Conservation (phyloP, 2,797 vertebrate genomes). For the Staurois parvus region DNA sequence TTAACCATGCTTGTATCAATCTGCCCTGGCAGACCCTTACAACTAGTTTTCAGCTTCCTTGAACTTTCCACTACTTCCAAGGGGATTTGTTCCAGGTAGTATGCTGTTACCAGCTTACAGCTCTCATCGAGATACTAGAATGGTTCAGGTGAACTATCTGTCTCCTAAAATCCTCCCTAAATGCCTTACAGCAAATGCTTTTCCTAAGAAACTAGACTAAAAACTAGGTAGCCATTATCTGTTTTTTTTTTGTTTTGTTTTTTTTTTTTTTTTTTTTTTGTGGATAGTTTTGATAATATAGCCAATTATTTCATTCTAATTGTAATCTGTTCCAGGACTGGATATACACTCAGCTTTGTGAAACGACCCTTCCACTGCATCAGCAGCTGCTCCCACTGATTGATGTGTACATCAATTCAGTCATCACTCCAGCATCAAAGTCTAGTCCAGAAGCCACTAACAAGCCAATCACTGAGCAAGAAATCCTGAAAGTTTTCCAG, state of each 20-base stretch:
- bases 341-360: slow-evolving; percentile 97
- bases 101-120: not conserved
- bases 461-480: slow-evolving; percentile 96
- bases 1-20: no score
- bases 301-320: not conserved
- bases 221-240: no score
- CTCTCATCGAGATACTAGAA: not conserved
- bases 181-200: no score
- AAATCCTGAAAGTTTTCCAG: slow-evolving; percentile 93
- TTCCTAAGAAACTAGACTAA: no score
- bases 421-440: slow-evolving; percentile 97
- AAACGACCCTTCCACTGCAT: slow-evolving; percentile 93
- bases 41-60: no score
- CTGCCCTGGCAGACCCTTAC: no score
- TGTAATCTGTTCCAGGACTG: slow-evolving; percentile 83
- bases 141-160: no score
- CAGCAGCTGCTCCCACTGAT: slow-evolving; percentile 95
- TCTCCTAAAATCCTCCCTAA: no score
- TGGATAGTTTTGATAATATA: not conserved
- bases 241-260: no score
- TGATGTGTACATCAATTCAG: slow-evolving; percentile 96
- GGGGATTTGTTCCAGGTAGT: no score
- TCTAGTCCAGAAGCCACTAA: slow-evolving; percentile 98
- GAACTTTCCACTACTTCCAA: no score
- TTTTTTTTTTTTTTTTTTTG: no score